Conservation (phyloP, 2,888 invertebrate genomes). For the Trichacis sp. region DNA sequence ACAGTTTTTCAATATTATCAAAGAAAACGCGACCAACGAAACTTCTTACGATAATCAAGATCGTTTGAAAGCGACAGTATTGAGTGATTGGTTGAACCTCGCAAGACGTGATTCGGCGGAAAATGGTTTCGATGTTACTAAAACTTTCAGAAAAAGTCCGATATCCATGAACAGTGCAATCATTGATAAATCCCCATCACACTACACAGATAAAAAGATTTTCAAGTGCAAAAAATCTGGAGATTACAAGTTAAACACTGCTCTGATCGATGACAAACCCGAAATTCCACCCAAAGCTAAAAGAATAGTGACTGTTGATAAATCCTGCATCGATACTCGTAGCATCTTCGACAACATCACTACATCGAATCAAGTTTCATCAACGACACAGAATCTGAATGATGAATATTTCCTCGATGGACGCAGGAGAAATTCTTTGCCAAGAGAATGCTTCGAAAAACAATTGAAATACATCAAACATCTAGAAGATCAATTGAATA, state of each 20-base stretch:
- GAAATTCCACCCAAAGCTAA: conserved; percentile 51
- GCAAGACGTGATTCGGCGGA: conserved; percentile 49
- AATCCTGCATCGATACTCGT: conserved; percentile 62
- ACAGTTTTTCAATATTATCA: conserved; percentile 57
- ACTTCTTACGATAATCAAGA: conserved; percentile 44
- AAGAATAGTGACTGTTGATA: conserved; percentile 56
- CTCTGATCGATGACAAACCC: conserved; percentile 59
- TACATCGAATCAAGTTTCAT: conserved; percentile 47
- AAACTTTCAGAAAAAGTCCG: conserved; percentile 49
- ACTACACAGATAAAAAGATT: conserved; percentile 42
- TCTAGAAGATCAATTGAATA: conserved; percentile 58
- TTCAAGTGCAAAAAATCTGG: conserved; percentile 37
- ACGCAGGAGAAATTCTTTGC: conserved; percentile 47
- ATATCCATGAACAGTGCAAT: conserved; percentile 60
- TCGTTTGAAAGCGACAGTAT: conserved; percentile 57
- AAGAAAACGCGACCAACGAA: conserved; percentile 51
- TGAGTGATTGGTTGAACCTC: conserved; percentile 65
- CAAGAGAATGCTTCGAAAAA: conserved; percentile 53
- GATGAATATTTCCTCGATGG: too few species aligned
- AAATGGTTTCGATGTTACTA: neutral
- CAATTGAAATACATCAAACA: conserved; percentile 58
- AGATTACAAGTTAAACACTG: conserved; percentile 56
- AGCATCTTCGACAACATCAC: conserved; percentile 62
- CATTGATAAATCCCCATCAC: conserved; percentile 54
- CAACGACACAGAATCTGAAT: conserved; percentile 58